These are phyloP conservation scores for Athene cunicularia DNA, from an alignment of 2,113 vertebrate species.

Conservation along the genomic window DNA sequence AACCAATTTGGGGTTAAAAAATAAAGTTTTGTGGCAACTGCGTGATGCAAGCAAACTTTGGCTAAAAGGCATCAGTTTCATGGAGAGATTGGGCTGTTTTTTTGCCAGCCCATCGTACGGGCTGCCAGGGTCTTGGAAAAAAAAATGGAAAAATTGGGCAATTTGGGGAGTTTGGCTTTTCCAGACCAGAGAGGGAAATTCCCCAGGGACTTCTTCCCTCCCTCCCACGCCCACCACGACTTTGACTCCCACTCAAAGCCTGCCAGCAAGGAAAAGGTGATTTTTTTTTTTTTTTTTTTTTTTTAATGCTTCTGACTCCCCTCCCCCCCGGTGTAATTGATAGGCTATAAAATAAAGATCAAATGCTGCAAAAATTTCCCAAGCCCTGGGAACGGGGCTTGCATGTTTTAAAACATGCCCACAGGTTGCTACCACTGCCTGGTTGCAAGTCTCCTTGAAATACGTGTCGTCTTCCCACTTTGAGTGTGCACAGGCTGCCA, in stretches of 20 bases:
- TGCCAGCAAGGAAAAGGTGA: not conserved
- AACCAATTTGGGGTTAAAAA: not conserved
- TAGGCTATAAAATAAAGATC: not conserved
- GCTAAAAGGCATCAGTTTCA: not conserved
- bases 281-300: not conserved
- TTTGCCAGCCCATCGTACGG: not conserved
- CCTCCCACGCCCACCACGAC: not conserved
- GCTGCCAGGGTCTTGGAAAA: accelerated
- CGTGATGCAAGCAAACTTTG: not conserved
- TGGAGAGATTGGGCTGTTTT: not conserved
- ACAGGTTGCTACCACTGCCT: not conserved
- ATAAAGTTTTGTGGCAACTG: not conserved
- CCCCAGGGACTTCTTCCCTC: not conserved
- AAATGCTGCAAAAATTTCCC: not conserved
- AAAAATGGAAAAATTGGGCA: not conserved
- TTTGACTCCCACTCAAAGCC: not conserved
- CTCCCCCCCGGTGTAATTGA: not conserved
- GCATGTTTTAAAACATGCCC: not conserved
- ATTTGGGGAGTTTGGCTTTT: not conserved
- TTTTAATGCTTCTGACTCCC: not conserved
- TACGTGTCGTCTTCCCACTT: not conserved
- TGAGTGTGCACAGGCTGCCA: not conserved
- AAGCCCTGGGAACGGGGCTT: not conserved
- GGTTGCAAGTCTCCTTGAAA: not conserved
- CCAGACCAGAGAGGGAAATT: not conserved